Evolutionary conservation across 2,797 vertebrate species (phyloP).

Genomic region (Oreochromis grahami): DNA sequence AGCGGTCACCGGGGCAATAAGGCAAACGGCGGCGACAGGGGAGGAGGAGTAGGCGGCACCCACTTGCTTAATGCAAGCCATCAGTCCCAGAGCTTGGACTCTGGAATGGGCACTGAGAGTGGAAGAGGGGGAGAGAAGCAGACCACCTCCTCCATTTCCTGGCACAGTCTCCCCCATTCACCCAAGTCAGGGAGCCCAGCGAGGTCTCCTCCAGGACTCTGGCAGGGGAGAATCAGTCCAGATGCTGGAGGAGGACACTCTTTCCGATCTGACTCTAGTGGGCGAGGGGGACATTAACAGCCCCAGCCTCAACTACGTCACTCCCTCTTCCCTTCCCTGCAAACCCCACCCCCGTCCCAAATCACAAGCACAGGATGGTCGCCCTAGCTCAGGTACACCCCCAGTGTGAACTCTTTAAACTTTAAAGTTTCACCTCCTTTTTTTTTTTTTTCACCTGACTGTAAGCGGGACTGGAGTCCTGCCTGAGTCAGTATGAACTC

Average conservation of each 20-base stretch:
- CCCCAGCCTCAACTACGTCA: slow-evolving; percentile 88
- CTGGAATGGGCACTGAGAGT: slow-evolving; percentile 64
- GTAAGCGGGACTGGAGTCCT: not conserved
- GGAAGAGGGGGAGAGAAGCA: slow-evolving; percentile 73
- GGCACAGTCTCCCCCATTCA: slow-evolving; percentile 78
- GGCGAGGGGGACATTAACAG: slow-evolving; percentile 92
- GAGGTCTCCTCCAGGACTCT: slow-evolving; percentile 55
- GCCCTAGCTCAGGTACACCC: slow-evolving; percentile 91
- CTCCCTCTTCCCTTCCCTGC: slow-evolving; percentile 69
- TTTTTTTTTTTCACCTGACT: slow-evolving; percentile 3
- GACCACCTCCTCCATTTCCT: slow-evolving; percentile 66
- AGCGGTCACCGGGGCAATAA: slow-evolving; percentile 49
- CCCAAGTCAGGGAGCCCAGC: slow-evolving; percentile 47
- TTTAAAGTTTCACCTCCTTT: slow-evolving; percentile 12
- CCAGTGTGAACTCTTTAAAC: slow-evolving; percentile 77
- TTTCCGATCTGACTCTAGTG: slow-evolving; percentile 76
- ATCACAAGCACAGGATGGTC: slow-evolving; percentile 64
- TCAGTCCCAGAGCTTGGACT: slow-evolving; percentile 78
- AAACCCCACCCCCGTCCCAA: slow-evolving; percentile 46
- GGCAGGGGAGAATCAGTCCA: slow-evolving; percentile 74
- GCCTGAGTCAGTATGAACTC: slow-evolving; percentile 13
- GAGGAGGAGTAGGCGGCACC: slow-evolving; percentile 38
- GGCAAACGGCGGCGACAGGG: slow-evolving; percentile 44
- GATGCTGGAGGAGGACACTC: slow-evolving; percentile 70
- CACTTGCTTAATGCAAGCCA: slow-evolving; percentile 65